A percentile compares a stretch with the other conserved stretches of the same genome.
These are phyloP conservation scores for Automeris io DNA, from an alignment of 2,888 invertebrate species.

Conservation along the genomic window DNA sequence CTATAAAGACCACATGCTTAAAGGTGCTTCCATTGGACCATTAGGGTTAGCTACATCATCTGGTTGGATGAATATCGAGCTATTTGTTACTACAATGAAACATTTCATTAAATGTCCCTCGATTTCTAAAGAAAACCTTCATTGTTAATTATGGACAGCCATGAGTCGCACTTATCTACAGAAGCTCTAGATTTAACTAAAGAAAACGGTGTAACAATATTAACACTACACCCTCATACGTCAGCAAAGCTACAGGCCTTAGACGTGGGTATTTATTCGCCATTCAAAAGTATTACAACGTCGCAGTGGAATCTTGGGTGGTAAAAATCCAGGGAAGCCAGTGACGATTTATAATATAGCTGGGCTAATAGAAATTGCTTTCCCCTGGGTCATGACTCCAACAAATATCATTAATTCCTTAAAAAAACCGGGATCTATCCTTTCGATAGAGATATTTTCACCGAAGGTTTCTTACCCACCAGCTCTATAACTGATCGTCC, in stretches of 20 bases:
- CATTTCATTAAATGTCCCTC: background rate
- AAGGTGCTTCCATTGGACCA: constrained; percentile 16
- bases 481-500: no score
- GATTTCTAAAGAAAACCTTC: constrained; percentile 14
- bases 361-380: background rate
- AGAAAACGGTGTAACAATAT: constrained; percentile 31
- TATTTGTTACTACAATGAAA: constrained; percentile 5
- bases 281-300: constrained; percentile 23
- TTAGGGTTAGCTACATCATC: constrained; percentile 27
- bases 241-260: constrained; percentile 42
- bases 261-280: constrained; percentile 34
- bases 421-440: background rate
- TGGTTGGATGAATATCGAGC: constrained; percentile 31
- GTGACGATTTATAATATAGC: constrained; percentile 17
- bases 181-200: constrained; percentile 25
- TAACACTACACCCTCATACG: constrained; percentile 22
- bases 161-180: constrained; percentile 26
- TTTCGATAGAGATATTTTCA: no score
- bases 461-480: no score
- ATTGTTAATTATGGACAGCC: constrained; percentile 32
- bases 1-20: background rate
- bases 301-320: constrained; percentile 25
- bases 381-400: background rate
- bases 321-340: constrained; percentile 32
- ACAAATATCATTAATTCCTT: background rate